phyloP scores from a whole-genome alignment of 2,113 vertebrate species.

The Callorhinus ursinus region DNA sequence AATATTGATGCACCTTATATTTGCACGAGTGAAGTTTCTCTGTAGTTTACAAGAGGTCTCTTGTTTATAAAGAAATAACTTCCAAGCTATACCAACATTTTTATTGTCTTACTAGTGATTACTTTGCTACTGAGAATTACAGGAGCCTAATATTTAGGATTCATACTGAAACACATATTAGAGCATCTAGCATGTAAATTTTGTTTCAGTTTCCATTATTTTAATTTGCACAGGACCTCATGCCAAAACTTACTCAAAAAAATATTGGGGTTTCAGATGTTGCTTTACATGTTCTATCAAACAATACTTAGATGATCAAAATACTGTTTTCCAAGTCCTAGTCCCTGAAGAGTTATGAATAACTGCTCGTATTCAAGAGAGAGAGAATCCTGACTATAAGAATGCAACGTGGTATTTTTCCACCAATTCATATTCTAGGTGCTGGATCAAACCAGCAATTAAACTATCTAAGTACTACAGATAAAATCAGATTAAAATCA shows the following conservation, averaged over 20 bases:
- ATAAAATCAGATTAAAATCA: slow-evolving; percentile 68
- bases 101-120: slow-evolving; percentile 37
- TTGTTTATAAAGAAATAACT: background rate
- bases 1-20: slow-evolving; percentile 21
- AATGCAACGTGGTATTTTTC: slow-evolving; percentile 72
- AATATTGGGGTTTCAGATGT: slow-evolving; percentile 61
- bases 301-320: slow-evolving; percentile 81
- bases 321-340: slow-evolving; percentile 80
- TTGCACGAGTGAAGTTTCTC: background rate
- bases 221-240: slow-evolving; percentile 70
- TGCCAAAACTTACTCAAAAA: slow-evolving; percentile 67
- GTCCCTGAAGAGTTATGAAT: slow-evolving; percentile 73
- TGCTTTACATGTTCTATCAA: slow-evolving; percentile 79
- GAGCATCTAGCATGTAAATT: slow-evolving; percentile 66
- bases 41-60: slow-evolving; percentile 11
- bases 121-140: slow-evolving; percentile 47
- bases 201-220: slow-evolving; percentile 71
- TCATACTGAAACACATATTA: slow-evolving; percentile 29
- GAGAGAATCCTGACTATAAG: slow-evolving; percentile 64
- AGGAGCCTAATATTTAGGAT: slow-evolving; percentile 45
- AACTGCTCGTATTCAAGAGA: slow-evolving; percentile 73
- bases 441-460: slow-evolving; percentile 70
- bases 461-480: slow-evolving; percentile 47
- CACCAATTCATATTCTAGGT: slow-evolving; percentile 52
- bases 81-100: background rate